phyloP scores from a whole-genome alignment of 2,797 vertebrate species.

The Odontamblyopus rebecca region DNA sequence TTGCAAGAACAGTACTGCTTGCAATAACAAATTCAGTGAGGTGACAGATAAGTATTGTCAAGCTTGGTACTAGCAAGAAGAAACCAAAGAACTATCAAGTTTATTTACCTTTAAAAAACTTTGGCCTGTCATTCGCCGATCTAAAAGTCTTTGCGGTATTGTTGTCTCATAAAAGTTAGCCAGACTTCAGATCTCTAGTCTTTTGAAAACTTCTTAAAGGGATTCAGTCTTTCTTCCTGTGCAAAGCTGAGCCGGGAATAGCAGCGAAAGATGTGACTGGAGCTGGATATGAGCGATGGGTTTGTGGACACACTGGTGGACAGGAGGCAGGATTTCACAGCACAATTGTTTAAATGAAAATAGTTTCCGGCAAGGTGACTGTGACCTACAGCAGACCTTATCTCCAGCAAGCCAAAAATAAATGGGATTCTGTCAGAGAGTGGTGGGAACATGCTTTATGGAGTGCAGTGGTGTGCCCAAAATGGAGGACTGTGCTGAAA shows the following conservation, averaged over 20 bases:
- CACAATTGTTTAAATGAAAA: slow-evolving; percentile 24
- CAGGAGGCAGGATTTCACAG: slow-evolving; percentile 24
- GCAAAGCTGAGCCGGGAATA: not conserved
- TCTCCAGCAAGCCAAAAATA: slow-evolving; percentile 7
- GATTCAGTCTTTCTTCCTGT: not conserved
- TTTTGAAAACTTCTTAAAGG: not conserved
- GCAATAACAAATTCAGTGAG: slow-evolving; percentile 19
- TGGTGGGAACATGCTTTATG: not conserved
- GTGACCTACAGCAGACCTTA: slow-evolving; percentile 20
- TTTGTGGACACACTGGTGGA: slow-evolving; percentile 16
- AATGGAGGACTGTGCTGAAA: not conserved
- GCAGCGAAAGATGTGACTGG: not conserved
- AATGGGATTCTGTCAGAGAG: not conserved
- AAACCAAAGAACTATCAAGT: slow-evolving; percentile 18
- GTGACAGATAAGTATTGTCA: slow-evolving; percentile 13
- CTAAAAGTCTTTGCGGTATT: not conserved
- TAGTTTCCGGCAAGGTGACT: slow-evolving; percentile 20
- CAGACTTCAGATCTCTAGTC: not conserved
- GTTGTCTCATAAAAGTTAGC: slow-evolving; percentile 19
- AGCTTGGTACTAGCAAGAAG: slow-evolving; percentile 6
- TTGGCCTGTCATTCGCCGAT: not conserved
- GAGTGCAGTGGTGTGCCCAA: not conserved
- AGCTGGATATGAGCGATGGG: slow-evolving; percentile 15
- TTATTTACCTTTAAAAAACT: slow-evolving; percentile 23
- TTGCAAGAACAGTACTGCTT: slow-evolving; percentile 21